phyloP scores from a whole-genome alignment of 2,888 invertebrate genomes.

The Darwinula stevensoni region DNA sequence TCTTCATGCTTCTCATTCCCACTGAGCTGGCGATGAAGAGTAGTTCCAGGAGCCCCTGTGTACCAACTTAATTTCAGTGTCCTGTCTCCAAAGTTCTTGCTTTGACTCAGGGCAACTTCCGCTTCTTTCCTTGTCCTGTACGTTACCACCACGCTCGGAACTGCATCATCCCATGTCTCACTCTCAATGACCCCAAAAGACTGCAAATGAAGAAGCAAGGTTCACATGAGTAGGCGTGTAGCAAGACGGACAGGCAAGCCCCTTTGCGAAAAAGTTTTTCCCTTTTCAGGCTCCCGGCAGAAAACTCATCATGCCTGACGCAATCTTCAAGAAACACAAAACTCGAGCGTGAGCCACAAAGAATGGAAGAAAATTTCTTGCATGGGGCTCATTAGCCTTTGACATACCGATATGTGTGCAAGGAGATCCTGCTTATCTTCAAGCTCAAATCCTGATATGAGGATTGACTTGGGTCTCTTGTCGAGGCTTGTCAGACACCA shows the following conservation, averaged over 20 bases:
- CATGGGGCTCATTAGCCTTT: slow-evolving; percentile 3
- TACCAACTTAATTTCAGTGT: background rate
- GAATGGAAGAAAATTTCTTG: too few relatives aligned
- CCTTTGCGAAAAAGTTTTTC: too few relatives aligned
- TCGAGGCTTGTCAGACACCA: slow-evolving; percentile 37
- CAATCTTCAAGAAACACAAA: too few relatives aligned
- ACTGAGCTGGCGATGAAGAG: too few relatives aligned
- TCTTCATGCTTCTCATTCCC: too few relatives aligned
- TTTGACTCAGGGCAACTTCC: slow-evolving; percentile 41
- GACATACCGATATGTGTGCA: slow-evolving; percentile 48
- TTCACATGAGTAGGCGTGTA: background rate
- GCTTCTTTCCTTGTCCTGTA: slow-evolving; percentile 46
- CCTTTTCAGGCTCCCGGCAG: too few relatives aligned
- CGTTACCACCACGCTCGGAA: slow-evolving; percentile 42
- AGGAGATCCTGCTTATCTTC: slow-evolving; percentile 51
- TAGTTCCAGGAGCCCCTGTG: too few relatives aligned
- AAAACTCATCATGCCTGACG: background rate
- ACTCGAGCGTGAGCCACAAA: too few relatives aligned
- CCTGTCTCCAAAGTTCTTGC: slow-evolving; percentile 14
- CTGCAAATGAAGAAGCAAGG: slow-evolving; percentile 19
- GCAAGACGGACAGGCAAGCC: background rate
- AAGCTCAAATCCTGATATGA: slow-evolving; percentile 56
- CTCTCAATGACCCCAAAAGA: slow-evolving; percentile 65
- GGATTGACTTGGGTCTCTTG: slow-evolving; percentile 52
- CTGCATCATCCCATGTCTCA: slow-evolving; percentile 37